Evolutionary conservation across 2,888 invertebrate genomes (phyloP), one percentile per base, ranked within the genome.

Genomic region (Ophioninae sp.): DNA sequence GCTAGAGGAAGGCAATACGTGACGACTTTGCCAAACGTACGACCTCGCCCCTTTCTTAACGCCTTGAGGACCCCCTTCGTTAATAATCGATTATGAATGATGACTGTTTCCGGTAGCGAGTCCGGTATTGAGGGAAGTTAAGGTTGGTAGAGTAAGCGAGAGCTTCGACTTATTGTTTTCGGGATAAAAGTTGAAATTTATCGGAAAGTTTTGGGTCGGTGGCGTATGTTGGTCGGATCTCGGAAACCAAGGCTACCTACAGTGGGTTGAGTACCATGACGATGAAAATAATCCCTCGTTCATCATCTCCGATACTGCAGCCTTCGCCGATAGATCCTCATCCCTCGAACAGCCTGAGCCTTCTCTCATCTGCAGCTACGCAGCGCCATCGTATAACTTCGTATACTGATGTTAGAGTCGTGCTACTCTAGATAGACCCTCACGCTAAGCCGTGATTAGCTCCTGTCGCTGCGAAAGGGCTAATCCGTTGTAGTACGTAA

Each of bases 31-130:
- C 56, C 30, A 30, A 71, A 80, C 58, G 72, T 76, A 67, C 68
- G 72, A 72, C 20, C 80, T n/a, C 65, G 23, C 83, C 85, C 85
- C 86, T 85, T 86, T 87, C 85, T 86, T 83, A 86, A 59, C 85
- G 76, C 81, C 37, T 13, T 30, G 72, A 39, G 44, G 79, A 86
- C 72, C 73, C 73, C 82, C 85, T 90, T 90, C 88, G 89, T 90
- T 91, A 91, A 91, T 91, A 91, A 91, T 91, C 91, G 90, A 92
- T 91, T 90, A 90, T 89, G 89, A 90, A 89, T 85, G 88, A 89
- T 88, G 88, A 89, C 88, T 88, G 87, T 88, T 89, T 89, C 87
- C 83, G 85, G 87, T 88, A 89, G 89, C 87, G 88, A 88, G 83
- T 85, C 83, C 23, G 63, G 76, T 79, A 79, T 77, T 71, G 72